A percentile compares a stretch with the other conserved stretches of the same genome.
Evolutionary conservation across 2,113 vertebrate species (phyloP).

Genomic region (Ancistrus triradiatus): DNA sequence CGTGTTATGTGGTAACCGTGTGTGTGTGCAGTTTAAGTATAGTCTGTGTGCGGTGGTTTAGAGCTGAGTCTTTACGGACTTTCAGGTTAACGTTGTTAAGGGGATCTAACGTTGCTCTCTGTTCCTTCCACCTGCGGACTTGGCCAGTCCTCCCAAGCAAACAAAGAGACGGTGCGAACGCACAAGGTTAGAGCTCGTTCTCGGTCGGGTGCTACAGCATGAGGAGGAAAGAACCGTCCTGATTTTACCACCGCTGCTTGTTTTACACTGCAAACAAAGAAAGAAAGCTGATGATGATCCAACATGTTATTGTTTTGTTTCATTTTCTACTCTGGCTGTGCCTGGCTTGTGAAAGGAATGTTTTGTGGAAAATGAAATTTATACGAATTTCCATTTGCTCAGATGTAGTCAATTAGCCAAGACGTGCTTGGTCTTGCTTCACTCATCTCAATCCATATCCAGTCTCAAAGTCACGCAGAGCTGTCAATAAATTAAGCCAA

Average conservation of each 20-base stretch:
- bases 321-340: conserved; percentile 16
- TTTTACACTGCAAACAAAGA: too few species aligned
- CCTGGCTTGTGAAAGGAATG: conserved; percentile 16
- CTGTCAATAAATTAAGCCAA: too few species aligned
- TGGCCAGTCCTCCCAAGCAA: conserved; percentile 82
- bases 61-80: too few species aligned
- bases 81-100: too few species aligned
- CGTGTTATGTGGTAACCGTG: too few species aligned
- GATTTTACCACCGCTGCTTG: conserved; percentile 29
- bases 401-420: too few species aligned
- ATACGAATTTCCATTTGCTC: too few species aligned
- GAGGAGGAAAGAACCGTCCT: conserved; percentile 26
- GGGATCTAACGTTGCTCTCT: conserved; percentile 42
- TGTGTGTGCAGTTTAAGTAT: too few species aligned
- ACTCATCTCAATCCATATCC: too few species aligned
- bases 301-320: not conserved
- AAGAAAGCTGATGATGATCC: conserved; percentile 2
- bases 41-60: too few species aligned
- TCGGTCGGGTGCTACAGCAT: conserved; percentile 25
- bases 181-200: conserved; percentile 86
- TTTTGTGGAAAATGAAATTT: not conserved
- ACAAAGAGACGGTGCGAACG: conserved; percentile 85
- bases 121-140: conserved; percentile 59
- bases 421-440: too few species aligned
- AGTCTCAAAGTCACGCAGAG: too few species aligned